A percentile compares a stretch with the other conserved stretches of the same genome.
Evolutionary conservation across 2,797 vertebrate genomes (phyloP).

Genomic region (Cossypha polioptera): DNA sequence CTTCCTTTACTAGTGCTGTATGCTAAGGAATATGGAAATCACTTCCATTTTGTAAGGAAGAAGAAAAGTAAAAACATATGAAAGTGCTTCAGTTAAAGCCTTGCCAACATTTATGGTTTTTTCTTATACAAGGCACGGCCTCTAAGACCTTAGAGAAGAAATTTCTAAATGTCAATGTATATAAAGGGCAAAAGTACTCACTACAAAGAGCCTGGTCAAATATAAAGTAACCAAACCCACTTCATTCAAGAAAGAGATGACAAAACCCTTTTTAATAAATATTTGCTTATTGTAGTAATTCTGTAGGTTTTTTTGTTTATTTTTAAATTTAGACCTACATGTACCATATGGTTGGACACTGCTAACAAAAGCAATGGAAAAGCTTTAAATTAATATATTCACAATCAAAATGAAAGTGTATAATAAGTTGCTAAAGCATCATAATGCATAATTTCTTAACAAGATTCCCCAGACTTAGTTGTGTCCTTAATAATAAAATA

Average conservation of each 20-base stretch:
- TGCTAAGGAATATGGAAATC: background rate
- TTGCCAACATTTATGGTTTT: background rate
- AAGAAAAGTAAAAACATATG: background rate
- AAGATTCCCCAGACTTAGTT: background rate
- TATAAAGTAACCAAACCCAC: background rate
- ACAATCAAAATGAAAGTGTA: background rate
- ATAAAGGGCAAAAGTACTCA: background rate
- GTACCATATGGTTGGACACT: background rate
- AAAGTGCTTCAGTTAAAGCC: background rate
- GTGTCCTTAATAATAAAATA: background rate
- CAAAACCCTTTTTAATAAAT: background rate
- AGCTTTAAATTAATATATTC: background rate
- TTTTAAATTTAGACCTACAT: background rate
- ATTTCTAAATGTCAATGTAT: background rate
- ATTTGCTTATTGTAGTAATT: background rate
- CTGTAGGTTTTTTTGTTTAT: background rate
- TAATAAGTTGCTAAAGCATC: background rate
- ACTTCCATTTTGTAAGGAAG: background rate
- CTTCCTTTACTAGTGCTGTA: background rate
- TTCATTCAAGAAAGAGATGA: background rate
- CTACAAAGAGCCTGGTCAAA: background rate
- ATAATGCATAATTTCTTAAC: background rate
- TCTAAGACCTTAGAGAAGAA: background rate
- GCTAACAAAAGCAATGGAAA: background rate
- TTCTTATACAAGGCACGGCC: background rate